These are phyloP conservation scores for Chelon labrosus DNA, from an alignment of 2,797 vertebrate species.

Conservation along the genomic window DNA sequence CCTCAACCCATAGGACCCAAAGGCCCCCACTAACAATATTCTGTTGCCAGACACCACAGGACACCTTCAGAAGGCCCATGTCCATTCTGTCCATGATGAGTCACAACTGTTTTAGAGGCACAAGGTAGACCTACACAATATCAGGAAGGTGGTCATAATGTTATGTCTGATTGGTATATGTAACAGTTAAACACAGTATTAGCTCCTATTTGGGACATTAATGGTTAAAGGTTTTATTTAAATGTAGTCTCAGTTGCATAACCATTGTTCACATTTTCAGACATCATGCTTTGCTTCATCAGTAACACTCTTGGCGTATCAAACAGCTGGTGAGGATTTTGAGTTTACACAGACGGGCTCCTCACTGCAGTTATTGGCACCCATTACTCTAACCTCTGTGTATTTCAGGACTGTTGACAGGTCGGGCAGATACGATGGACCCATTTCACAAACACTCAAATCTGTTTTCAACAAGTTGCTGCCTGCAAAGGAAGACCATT, in stretches of 20 bases:
- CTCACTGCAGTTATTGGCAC: slow-evolving; percentile 41
- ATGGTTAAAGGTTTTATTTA: neutral
- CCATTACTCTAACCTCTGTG: slow-evolving; percentile 45
- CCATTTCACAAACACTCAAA: slow-evolving; percentile 65
- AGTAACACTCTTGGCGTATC: slow-evolving; percentile 18
- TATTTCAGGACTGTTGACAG: slow-evolving; percentile 69
- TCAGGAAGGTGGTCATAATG: too few species aligned
- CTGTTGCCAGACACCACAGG: too few species aligned
- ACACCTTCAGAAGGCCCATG: too few species aligned
- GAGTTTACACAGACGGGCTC: slow-evolving; percentile 34
- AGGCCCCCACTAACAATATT: too few species aligned
- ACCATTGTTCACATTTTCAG: neutral
- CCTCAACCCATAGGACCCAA: too few species aligned
- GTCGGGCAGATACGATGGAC: slow-evolving; percentile 51
- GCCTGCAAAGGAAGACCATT: slow-evolving; percentile 51
- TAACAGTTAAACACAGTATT: too few species aligned
- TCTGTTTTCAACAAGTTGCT: slow-evolving; percentile 68
- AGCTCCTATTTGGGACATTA: too few species aligned
- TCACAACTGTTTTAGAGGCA: too few species aligned
- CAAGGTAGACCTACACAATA: too few species aligned
- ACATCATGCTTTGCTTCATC: slow-evolving; percentile 13
- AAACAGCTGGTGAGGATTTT: slow-evolving; percentile 61
- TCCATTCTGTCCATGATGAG: too few species aligned
- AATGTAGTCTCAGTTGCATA: neutral
- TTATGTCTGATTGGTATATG: too few species aligned